A percentile compares a stretch with the other conserved stretches of the same genome.
phyloP scores from a whole-genome alignment of 2,113 vertebrate genomes.

The Amphilophus citrinellus region DNA sequence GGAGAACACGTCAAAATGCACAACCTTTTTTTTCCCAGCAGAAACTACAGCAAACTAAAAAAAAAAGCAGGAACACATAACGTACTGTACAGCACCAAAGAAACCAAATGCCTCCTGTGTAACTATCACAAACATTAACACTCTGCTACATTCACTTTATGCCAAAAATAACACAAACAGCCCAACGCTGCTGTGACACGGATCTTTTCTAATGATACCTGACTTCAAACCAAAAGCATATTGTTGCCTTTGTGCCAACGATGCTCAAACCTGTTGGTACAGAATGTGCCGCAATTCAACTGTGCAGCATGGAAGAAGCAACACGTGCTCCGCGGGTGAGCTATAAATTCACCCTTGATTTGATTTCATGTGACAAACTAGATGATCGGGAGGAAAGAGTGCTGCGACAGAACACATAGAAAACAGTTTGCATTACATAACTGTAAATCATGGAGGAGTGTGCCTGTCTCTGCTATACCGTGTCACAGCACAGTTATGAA shows the following conservation, averaged over 20 bases:
- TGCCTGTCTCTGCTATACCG: conserved; percentile 44
- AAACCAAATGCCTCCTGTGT: not conserved
- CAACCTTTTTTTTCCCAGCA: not conserved
- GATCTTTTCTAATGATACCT: conserved; percentile 8
- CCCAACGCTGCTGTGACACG: not conserved
- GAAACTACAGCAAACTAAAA: not conserved
- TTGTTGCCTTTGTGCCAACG: not conserved
- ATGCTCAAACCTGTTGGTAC: conserved; percentile 30
- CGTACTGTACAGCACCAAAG: not conserved
- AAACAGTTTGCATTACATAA: conserved; percentile 74
- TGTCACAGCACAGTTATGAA: conserved; percentile 72
- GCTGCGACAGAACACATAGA: conserved; percentile 52
- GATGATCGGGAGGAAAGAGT: conserved; percentile 50
- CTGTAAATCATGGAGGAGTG: conserved; percentile 53
- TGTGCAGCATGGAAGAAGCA: conserved; percentile 24
- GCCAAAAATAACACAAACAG: conserved; percentile 7
- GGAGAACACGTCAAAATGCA: conserved; percentile 2
- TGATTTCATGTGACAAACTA: conserved; percentile 70
- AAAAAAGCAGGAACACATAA: not conserved
- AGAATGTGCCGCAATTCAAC: conserved; percentile 36
- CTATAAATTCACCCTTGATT: conserved; percentile 62
- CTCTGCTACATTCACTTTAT: not conserved
- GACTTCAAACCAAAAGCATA: conserved; percentile 22
- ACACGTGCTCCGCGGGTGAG: conserved; percentile 36
- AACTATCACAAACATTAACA: not conserved